phyloP scores from a whole-genome alignment of 2,797 vertebrate species.

The Anguilla megastoma region DNA sequence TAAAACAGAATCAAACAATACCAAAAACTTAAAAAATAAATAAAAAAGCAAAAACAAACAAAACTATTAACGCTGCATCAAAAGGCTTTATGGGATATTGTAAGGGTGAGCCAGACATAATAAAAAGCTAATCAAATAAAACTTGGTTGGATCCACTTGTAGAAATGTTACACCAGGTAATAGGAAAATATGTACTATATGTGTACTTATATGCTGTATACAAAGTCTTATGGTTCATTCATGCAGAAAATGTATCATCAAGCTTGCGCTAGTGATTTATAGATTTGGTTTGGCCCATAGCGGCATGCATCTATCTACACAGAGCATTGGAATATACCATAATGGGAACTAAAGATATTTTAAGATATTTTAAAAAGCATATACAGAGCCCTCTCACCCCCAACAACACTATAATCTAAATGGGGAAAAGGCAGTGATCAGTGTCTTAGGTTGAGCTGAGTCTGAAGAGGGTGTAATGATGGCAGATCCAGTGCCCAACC shows the following conservation, averaged over 20 bases:
- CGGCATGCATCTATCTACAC: neutral
- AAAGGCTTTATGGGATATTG: slow-evolving; percentile 47
- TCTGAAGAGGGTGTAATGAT: slow-evolving; percentile 9
- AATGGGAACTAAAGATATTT: neutral
- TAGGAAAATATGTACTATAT: neutral
- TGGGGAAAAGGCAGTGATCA: neutral
- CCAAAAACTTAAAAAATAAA: slow-evolving; percentile 14
- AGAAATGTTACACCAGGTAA: neutral
- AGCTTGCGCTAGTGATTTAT: neutral
- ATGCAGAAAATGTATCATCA: neutral
- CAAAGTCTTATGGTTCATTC: neutral
- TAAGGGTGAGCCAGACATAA: slow-evolving; percentile 42
- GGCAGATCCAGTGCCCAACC: neutral
- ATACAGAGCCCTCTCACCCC: neutral
- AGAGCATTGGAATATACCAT: neutral
- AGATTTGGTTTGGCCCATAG: neutral
- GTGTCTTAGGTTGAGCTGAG: neutral
- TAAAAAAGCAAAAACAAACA: slow-evolving; percentile 12
- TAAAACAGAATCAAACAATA: slow-evolving; percentile 32
- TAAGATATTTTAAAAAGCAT: neutral
- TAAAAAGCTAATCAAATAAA: slow-evolving; percentile 4
- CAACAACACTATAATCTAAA: neutral
- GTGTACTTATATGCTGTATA: neutral
- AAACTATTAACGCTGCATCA: slow-evolving; percentile 41
- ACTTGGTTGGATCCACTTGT: neutral